Conservation (phyloP, 2,888 invertebrate genomes). For the Enoplolaimus lenunculus region DNA sequence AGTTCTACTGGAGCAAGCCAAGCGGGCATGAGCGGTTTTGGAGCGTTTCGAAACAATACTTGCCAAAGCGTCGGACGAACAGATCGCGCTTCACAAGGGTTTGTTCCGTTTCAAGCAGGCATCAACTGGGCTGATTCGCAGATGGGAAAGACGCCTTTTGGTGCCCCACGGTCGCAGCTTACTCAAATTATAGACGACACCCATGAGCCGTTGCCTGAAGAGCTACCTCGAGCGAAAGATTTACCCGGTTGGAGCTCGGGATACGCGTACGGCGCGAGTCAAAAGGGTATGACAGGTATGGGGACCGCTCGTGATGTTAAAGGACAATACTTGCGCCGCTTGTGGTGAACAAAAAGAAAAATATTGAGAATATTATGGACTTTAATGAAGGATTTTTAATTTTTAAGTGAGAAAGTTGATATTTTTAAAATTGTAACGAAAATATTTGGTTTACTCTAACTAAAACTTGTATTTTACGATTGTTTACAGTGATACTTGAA, state of each 20-base stretch:
- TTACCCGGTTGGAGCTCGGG: slow-evolving; percentile 40
- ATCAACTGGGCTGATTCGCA: slow-evolving; percentile 48
- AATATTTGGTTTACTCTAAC: too few relatives aligned
- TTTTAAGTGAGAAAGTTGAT: too few relatives aligned
- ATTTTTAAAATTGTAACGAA: too few relatives aligned
- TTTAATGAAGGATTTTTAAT: too few relatives aligned
- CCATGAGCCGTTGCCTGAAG: slow-evolving; percentile 36
- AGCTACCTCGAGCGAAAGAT: slow-evolving; percentile 36
- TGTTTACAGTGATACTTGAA: too few relatives aligned
- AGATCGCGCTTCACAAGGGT: slow-evolving; percentile 32
- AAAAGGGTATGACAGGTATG: slow-evolving; percentile 39
- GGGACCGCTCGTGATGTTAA: slow-evolving; percentile 40
- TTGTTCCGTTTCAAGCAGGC: slow-evolving; percentile 48
- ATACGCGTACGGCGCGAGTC: slow-evolving; percentile 37
- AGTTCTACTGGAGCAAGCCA: slow-evolving; percentile 35
- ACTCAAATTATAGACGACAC: slow-evolving; percentile 38
- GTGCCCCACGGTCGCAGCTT: slow-evolving; percentile 42
- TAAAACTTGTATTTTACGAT: too few relatives aligned
- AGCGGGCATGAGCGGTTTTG: slow-evolving; percentile 21
- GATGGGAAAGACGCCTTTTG: slow-evolving; percentile 48
- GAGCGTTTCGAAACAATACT: slow-evolving; percentile 18
- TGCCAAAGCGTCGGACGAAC: background rate
- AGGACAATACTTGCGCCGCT: slow-evolving; percentile 33
- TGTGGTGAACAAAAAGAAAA: slow-evolving; percentile 34
- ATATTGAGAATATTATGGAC: too few relatives aligned